phyloP scores from a whole-genome alignment of 2,888 invertebrate species.

The Drosophila infuscata region DNA sequence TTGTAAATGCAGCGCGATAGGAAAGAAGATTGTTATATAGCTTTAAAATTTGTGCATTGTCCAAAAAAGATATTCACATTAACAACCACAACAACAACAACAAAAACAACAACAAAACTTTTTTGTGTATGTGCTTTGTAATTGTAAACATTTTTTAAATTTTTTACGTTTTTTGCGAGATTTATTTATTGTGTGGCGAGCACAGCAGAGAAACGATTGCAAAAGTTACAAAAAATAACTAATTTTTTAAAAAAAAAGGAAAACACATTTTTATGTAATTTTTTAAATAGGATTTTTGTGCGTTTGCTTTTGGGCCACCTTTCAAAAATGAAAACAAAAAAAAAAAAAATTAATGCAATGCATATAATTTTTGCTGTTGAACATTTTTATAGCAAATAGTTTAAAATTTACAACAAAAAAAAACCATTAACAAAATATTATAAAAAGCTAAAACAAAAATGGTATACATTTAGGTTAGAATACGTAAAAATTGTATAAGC shows the following conservation, averaged over 20 bases:
- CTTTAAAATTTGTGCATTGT: conserved; percentile 68
- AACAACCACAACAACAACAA: conserved; percentile 39
- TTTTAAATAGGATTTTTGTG: conserved; percentile 42
- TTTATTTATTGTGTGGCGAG: conserved; percentile 43
- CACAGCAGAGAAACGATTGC: conserved; percentile 35
- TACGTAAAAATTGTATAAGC: conserved; percentile 77
- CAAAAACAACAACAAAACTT: conserved; percentile 24
- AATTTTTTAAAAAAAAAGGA: conserved; percentile 16
- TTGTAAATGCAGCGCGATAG: conserved; percentile 38
- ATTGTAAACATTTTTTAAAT: conserved; percentile 59
- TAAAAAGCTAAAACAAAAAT: conserved; percentile 53
- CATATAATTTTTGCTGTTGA: conserved; percentile 70
- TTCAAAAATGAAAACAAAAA: conserved; percentile 22
- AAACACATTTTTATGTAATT: conserved; percentile 45
- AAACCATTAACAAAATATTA: conserved; percentile 38
- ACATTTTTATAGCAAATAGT: conserved; percentile 69
- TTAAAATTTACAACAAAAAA: conserved; percentile 69
- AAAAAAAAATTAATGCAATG: conserved; percentile 35
- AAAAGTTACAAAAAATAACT: conserved; percentile 19
- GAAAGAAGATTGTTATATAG: conserved; percentile 69
- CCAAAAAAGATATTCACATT: conserved; percentile 41
- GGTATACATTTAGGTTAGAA: conserved; percentile 77
- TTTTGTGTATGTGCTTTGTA: conserved; percentile 69
- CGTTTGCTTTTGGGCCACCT: conserved; percentile 62
- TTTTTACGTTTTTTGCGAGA: conserved; percentile 54